Evolutionary conservation across 2,797 vertebrate genomes (phyloP), one percentile per base, ranked within the genome.

Genomic region (Saguinus oedipus): DNA sequence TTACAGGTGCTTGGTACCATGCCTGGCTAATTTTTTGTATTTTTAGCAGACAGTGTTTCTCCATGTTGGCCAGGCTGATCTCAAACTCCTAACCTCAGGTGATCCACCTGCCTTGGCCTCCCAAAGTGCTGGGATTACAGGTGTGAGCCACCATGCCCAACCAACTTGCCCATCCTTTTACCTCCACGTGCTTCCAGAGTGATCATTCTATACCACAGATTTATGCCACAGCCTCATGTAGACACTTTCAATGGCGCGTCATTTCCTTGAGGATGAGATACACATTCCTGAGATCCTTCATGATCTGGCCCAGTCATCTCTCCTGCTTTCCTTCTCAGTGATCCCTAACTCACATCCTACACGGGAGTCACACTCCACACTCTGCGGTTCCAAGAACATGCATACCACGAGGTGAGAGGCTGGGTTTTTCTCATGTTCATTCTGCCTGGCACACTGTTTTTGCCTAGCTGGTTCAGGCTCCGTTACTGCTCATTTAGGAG

Each of bases 321-420:
- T 90, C 74, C 79, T 61, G n/a, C 44, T 81, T 74, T 59, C 48
- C 83, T 46, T 74, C 33, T 80, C 55, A 33, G 19, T 1, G 3
- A 14, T 39, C 85, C 70, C 50, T 33, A 44, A 13, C 80, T 39
- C 61, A 13, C 22, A 48, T 36, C 36, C 26, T 6, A 14, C 0
- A 33, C 4, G 15, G 30, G 13, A 88, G 61, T 17, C 44, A 68
- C 7, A 14, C 68, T 42, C 15, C 11, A 0, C 0, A 5, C 22
- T 20, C 57, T 68, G 57, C 20, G 17, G 33, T 64, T 30, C 50
- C 12, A 6, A 26, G 57, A 24, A 74, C 0, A 0, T 46, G 42
- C 0, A 0, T 50, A 19, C 24, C 33, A 0, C 2, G 5, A 27
- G 39, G 30, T 55, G 10, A 55, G 57, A 55, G 68, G 46, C 64